These are phyloP conservation scores for Syngnathus scovelli DNA, from an alignment of 2,113 vertebrate genomes.

Conservation along the genomic window DNA sequence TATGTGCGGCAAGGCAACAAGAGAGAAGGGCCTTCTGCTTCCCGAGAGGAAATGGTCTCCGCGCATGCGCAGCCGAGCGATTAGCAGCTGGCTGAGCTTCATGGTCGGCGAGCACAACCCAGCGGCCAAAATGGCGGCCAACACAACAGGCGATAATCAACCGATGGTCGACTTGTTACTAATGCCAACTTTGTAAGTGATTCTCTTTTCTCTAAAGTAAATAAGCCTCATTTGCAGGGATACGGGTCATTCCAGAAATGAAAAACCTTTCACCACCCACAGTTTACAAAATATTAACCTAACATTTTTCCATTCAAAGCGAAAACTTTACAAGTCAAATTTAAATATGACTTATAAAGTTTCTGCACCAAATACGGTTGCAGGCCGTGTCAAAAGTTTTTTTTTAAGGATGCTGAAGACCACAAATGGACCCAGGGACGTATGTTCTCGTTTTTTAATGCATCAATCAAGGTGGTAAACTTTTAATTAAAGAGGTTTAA, in stretches of 20 bases:
- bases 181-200: background rate
- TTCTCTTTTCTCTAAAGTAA: background rate
- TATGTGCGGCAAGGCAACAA: conserved; percentile 13
- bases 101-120: conserved; percentile 49
- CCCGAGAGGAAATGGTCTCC: conserved; percentile 68
- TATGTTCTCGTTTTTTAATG: too few relatives aligned
- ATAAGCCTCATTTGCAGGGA: background rate
- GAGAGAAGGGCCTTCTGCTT: conserved; percentile 54
- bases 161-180: conserved; percentile 49
- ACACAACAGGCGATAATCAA: conserved; percentile 37
- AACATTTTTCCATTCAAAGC: too few relatives aligned
- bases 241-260: background rate
- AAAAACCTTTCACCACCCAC: background rate
- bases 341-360: too few relatives aligned
- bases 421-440: too few relatives aligned
- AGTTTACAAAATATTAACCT: too few relatives aligned
- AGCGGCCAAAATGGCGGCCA: conserved; percentile 61
- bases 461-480: too few relatives aligned
- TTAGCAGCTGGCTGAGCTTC: background rate
- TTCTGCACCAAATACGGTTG: too few relatives aligned
- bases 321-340: too few relatives aligned
- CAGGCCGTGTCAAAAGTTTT: too few relatives aligned
- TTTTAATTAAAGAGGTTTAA: too few relatives aligned
- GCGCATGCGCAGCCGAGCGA: conserved; percentile 57
- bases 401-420: too few relatives aligned